Evolutionary conservation across 2,888 invertebrate species (phyloP).

Genomic region (Dromius quadrimaculatus): DNA sequence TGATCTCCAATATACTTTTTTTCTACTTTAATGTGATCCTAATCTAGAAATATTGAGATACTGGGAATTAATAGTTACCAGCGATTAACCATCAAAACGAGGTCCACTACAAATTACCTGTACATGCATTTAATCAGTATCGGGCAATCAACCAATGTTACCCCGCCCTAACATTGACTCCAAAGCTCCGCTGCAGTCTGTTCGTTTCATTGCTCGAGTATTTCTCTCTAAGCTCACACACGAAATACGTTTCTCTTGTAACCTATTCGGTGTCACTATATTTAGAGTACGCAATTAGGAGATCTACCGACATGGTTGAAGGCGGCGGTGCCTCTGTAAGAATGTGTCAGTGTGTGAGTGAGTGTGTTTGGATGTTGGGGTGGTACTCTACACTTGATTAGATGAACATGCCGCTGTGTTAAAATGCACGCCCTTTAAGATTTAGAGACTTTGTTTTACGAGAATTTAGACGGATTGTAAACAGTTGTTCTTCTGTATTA

Average conservation of each 20-base stretch:
- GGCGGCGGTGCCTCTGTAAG: constrained; percentile 3
- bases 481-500: too few species aligned
- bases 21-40: background rate
- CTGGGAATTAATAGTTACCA: background rate
- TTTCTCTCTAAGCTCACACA: background rate
- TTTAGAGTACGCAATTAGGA: constrained; percentile 47
- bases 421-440: background rate
- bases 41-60: background rate
- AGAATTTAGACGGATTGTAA: too few species aligned
- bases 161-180: constrained; percentile 23
- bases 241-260: constrained; percentile 6
- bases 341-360: constrained; percentile 9
- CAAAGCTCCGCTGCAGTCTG: constrained; percentile 11
- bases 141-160: background rate
- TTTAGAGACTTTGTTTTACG: background rate
- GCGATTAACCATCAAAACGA: background rate
- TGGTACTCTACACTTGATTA: constrained; percentile 6
- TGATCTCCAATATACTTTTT: constrained; percentile 13
- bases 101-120: constrained; percentile 1
- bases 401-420: background rate
- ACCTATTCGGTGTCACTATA: constrained; percentile 31
- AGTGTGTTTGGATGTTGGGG: constrained; percentile 12
- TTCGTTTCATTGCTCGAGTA: constrained; percentile 1
- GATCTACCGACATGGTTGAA: constrained; percentile 28
- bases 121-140: constrained; percentile 6